A percentile compares a stretch with the other conserved stretches of the same genome.
Evolutionary conservation across 2,113 vertebrate genomes (phyloP).

Genomic region (Oenanthe melanoleuca): DNA sequence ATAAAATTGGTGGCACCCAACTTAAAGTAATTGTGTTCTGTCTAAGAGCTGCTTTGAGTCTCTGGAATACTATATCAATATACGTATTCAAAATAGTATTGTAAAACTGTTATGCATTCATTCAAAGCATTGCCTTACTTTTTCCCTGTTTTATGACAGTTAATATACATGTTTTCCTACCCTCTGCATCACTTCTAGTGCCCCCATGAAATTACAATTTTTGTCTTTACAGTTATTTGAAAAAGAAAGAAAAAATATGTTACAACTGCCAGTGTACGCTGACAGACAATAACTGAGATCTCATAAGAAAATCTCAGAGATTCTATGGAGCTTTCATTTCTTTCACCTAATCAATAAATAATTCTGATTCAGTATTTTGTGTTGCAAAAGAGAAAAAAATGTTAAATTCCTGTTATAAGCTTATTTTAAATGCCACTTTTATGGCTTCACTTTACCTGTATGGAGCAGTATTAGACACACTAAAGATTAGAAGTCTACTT

Average conservation of each 20-base stretch:
- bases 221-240: neutral
- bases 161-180: neutral
- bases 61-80: neutral
- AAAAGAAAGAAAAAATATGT: neutral
- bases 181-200: neutral
- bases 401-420: neutral
- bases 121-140: neutral
- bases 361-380: neutral
- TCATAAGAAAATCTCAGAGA: neutral
- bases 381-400: neutral
- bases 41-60: neutral
- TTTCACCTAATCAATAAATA: neutral
- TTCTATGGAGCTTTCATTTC: rapidly evolving
- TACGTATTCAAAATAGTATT: neutral
- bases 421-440: neutral
- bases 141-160: neutral
- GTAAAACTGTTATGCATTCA: neutral
- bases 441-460: neutral
- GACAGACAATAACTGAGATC: neutral
- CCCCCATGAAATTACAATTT: neutral
- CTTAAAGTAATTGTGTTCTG: neutral
- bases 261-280: neutral
- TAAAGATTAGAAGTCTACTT: neutral
- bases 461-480: rapidly evolving
- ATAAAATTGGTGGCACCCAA: neutral